Percentiles rank a stretch among this genome's conserved stretches.
Conservation (phyloP, 1,140 invertebrate species). For the Teleogryllus occipitalis region DNA sequence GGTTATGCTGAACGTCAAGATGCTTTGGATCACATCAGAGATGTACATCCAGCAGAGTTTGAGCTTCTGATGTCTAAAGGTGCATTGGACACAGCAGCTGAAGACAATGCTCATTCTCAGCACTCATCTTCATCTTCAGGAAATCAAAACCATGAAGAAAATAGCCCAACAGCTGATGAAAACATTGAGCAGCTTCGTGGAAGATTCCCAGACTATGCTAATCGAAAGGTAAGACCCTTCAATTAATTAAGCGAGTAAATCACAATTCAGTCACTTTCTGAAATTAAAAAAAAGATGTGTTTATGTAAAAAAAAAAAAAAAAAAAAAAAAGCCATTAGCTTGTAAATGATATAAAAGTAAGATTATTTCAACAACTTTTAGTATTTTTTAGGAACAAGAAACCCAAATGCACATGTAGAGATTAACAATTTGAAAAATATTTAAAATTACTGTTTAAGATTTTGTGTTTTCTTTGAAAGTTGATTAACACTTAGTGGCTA, state of each 20-base stretch:
- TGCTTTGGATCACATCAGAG: conserved; percentile 71
- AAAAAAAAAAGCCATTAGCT: too few relatives aligned
- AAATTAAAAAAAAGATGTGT: too few relatives aligned
- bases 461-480: too few relatives aligned
- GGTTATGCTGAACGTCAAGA: conserved; percentile 70
- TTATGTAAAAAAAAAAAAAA: too few relatives aligned
- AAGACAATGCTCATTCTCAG: conserved; percentile 29
- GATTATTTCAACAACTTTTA: too few relatives aligned
- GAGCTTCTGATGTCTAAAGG: conserved; percentile 69
- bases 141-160: conserved; percentile 31
- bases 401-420: too few relatives aligned
- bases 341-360: too few relatives aligned
- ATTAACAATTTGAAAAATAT: too few relatives aligned
- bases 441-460: too few relatives aligned
- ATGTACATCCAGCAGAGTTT: conserved; percentile 60
- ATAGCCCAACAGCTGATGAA: conserved; percentile 42
- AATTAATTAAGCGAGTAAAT: not conserved
- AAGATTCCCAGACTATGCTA: conserved; percentile 76
- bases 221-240: conserved; percentile 57
- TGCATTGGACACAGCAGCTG: conserved; percentile 49
- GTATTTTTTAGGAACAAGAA: too few relatives aligned
- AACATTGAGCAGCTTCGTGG: conserved; percentile 48
- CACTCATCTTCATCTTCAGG: conserved; percentile 36
- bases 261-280: too few relatives aligned
- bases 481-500: too few relatives aligned